phyloP scores from a whole-genome alignment of 2,888 invertebrate species.

The Drosophila histrio region DNA sequence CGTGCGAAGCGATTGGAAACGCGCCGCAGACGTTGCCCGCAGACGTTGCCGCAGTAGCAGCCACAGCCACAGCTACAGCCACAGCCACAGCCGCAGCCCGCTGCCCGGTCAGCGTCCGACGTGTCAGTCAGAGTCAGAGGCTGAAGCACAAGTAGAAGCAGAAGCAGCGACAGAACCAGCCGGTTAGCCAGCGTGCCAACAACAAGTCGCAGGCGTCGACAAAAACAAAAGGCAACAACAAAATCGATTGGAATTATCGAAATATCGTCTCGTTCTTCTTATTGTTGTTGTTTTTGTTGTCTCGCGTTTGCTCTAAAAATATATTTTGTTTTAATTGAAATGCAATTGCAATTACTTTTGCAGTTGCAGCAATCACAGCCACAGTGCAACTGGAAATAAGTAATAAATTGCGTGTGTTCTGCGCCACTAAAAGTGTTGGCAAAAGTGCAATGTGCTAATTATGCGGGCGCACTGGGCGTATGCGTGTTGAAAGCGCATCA shows the following conservation, averaged over 20 bases:
- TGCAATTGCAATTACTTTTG: constrained; percentile 21
- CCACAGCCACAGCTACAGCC: constrained; percentile 10
- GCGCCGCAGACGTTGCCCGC: constrained; percentile 57
- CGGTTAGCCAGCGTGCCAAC: constrained; percentile 65
- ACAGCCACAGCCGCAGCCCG: constrained; percentile 15
- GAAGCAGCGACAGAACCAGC: constrained; percentile 52
- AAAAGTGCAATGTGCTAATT: constrained; percentile 77
- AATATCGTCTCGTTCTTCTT: constrained; percentile 28
- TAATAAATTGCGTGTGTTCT: constrained; percentile 49
- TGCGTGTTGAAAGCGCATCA: constrained; percentile 53
- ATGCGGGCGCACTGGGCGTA: constrained; percentile 66
- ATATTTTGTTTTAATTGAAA: constrained; percentile 47
- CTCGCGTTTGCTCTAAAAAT: constrained; percentile 12
- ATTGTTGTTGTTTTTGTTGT: constrained; percentile 7
- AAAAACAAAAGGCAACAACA: constrained; percentile 33
- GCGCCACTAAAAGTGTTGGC: constrained; percentile 13
- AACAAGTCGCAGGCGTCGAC: constrained; percentile 60
- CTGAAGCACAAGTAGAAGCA: constrained; percentile 50
- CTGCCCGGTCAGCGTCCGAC: constrained; percentile 68
- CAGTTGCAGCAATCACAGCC: constrained; percentile 30
- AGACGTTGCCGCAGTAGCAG: constrained; percentile 33
- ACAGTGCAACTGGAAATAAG: constrained; percentile 41
- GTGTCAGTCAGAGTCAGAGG: constrained; percentile 58
- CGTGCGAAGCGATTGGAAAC: constrained; percentile 79
- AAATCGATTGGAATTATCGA: constrained; percentile 81